These are phyloP conservation scores for Trichomycterus rosablanca DNA, from an alignment of 2,113 vertebrate genomes.

Conservation along the genomic window DNA sequence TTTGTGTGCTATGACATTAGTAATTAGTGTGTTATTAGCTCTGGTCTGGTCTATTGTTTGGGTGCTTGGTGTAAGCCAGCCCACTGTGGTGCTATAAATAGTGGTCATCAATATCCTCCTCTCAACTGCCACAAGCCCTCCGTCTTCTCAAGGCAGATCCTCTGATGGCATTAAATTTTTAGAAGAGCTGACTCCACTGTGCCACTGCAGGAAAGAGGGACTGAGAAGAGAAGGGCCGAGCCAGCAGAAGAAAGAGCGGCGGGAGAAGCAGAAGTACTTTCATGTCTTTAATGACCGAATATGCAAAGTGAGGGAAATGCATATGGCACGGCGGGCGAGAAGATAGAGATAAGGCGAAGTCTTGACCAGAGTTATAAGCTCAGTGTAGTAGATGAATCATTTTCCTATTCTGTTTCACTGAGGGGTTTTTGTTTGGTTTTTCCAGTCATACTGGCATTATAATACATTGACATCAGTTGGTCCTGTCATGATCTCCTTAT, in stretches of 20 bases:
- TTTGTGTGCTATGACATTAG: no score
- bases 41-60: no score
- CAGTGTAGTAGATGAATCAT: no score
- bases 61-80: background rate
- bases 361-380: no score
- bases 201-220: constrained; percentile 6
- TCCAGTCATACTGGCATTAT: no score
- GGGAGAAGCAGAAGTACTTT: constrained; percentile 1
- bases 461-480: no score
- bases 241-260: constrained; percentile 4
- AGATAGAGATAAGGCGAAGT: constrained; percentile 11
- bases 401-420: no score
- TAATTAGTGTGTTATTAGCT: no score
- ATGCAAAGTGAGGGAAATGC: constrained; percentile 37
- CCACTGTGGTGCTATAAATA: constrained; percentile 39
- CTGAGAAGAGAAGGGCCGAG: background rate
- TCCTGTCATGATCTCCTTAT: no score
- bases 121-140: no score
- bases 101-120: constrained; percentile 39
- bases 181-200: constrained; percentile 39
- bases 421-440: no score
- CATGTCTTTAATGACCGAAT: constrained; percentile 26
- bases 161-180: constrained; percentile 47
- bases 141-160: constrained; percentile 24
- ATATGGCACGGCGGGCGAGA: constrained; percentile 16